Percentiles rank a stretch among this genome's conserved stretches.
Conservation (phyloP, 2,797 vertebrate species). For the Pachyuromys duprasi region DNA sequence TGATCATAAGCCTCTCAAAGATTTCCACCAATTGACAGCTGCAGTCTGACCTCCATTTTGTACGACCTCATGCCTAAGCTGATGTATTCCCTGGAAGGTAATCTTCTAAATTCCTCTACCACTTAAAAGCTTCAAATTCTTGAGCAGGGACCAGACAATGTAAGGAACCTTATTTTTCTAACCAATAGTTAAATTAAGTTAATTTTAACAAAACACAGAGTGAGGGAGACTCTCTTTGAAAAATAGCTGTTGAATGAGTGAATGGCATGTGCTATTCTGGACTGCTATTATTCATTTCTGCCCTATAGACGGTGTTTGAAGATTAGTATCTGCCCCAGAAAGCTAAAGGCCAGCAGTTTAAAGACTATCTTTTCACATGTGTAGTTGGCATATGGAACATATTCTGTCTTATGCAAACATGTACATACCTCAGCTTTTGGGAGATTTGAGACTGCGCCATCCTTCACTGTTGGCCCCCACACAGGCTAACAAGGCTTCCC, state of each 20-base stretch:
- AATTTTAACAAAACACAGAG: background rate
- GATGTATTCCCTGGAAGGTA: background rate
- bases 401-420: background rate
- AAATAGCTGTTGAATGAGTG: background rate
- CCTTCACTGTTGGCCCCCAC: background rate
- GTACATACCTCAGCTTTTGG: background rate
- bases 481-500: background rate
- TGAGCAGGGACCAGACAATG: too few relatives aligned
- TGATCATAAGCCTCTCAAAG: background rate
- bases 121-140: background rate
- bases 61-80: background rate
- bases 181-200: too few relatives aligned
- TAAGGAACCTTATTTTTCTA: background rate
- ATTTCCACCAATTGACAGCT: background rate
- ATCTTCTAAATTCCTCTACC: background rate
- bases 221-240: background rate
- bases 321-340: constrained; percentile 1
- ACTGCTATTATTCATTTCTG: background rate
- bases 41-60: background rate
- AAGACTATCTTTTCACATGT: background rate
- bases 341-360: constrained; percentile 26
- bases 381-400: background rate
- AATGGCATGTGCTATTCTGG: background rate
- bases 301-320: constrained; percentile 11
- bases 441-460: background rate